Percentiles rank a stretch among this genome's conserved stretches.
phyloP scores from a whole-genome alignment of 2,888 invertebrate genomes.

The Reticulitermes lucifugus region DNA sequence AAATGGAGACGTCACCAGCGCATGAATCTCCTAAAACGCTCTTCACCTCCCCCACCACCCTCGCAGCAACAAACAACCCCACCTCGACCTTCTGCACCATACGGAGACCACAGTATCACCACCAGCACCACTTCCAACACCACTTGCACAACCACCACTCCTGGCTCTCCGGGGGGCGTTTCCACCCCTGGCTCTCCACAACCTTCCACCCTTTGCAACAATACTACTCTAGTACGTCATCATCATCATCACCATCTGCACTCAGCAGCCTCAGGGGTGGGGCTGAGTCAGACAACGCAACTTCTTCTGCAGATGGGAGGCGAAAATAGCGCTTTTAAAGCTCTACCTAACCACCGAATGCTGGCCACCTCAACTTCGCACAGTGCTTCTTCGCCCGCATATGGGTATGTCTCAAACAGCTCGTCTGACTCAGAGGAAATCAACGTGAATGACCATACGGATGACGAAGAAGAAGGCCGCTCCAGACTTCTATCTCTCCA shows the following conservation, averaged over 20 bases:
- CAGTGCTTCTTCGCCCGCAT: slow-evolving; percentile 57
- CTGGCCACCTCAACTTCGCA: slow-evolving; percentile 58
- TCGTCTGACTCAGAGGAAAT: slow-evolving; percentile 83
- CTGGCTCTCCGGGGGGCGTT: slow-evolving; percentile 63
- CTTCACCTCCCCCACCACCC: slow-evolving; percentile 59
- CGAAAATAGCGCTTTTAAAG: slow-evolving; percentile 88
- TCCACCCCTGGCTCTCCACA: slow-evolving; percentile 75
- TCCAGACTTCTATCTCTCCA: slow-evolving; percentile 70
- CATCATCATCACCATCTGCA: slow-evolving; percentile 64
- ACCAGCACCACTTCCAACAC: slow-evolving; percentile 49
- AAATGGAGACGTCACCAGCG: slow-evolving; percentile 98
- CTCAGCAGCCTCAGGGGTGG: slow-evolving; percentile 17
- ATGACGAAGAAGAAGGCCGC: slow-evolving; percentile 61
- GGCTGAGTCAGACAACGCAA: slow-evolving; percentile 23
- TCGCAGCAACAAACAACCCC: slow-evolving; percentile 56
- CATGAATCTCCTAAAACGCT: slow-evolving; percentile 90
- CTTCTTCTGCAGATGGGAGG: slow-evolving; percentile 79
- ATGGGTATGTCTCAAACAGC: slow-evolving; percentile 58
- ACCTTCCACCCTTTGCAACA: slow-evolving; percentile 66
- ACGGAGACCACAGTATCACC: slow-evolving; percentile 28
- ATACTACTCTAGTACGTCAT: slow-evolving; percentile 58
- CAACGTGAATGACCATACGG: slow-evolving; percentile 85
- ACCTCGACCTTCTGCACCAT: slow-evolving; percentile 29
- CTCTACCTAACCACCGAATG: slow-evolving; percentile 56
- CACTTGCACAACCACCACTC: slow-evolving; percentile 61